Evolutionary conservation across 2,888 invertebrate species (phyloP).

Genomic region (Iselma pallidipennis): DNA sequence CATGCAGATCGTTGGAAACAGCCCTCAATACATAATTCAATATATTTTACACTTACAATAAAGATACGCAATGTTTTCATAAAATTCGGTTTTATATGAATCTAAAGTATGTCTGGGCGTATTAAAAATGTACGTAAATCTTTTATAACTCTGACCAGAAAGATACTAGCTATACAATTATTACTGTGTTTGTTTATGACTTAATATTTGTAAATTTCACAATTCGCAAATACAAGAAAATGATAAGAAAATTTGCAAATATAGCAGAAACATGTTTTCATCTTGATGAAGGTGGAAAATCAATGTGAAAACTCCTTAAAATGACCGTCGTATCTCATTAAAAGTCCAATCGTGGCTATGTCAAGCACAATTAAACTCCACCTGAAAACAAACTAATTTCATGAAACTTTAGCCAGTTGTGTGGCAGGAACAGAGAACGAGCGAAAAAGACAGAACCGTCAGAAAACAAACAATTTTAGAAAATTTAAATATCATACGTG

Average conservation of each 20-base stretch:
- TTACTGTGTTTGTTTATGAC: conserved; percentile 31
- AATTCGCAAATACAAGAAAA: too few species aligned
- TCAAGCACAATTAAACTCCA: conserved; percentile 6
- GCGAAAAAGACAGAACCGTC: neutral
- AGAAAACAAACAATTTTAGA: neutral
- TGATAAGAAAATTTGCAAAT: neutral
- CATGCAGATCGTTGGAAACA: conserved; percentile 8
- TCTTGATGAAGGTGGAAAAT: neutral
- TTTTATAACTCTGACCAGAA: conserved; percentile 34
- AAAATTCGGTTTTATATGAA: conserved; percentile 34
- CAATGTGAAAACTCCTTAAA: neutral
- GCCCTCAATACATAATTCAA: conserved; percentile 26
- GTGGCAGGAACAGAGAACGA: neutral
- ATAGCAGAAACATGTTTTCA: neutral
- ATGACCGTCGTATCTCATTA: neutral
- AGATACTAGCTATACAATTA: conserved; percentile 31
- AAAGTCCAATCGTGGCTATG: conserved; percentile 5
- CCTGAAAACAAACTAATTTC: conserved; percentile 6
- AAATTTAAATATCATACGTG: conserved; percentile 6
- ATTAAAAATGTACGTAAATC: conserved; percentile 36
- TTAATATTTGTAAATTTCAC: conserved; percentile 31
- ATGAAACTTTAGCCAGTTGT: neutral
- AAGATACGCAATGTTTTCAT: conserved; percentile 26
- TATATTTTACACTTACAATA: conserved; percentile 28
- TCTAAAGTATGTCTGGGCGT: conserved; percentile 32